phyloP scores from a whole-genome alignment of 2,113 vertebrate species.

The Phaetusa simplex region DNA sequence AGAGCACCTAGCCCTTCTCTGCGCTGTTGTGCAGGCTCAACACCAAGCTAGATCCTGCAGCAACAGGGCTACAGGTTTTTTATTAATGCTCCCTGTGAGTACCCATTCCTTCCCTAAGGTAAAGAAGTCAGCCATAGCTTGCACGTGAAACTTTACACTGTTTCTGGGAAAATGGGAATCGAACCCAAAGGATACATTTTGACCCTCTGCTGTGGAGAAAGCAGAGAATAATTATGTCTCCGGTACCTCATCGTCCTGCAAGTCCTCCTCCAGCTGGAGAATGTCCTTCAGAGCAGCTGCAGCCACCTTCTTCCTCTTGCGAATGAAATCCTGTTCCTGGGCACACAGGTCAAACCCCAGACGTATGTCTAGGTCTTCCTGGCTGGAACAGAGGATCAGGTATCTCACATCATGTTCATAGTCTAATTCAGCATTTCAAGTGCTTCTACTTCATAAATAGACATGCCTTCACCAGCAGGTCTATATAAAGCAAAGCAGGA shows the following conservation, averaged over 20 bases:
- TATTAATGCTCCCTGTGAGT: background rate
- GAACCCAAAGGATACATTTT: background rate
- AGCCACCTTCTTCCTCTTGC: conserved; percentile 76
- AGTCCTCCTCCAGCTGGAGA: conserved; percentile 75
- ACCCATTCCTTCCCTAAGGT: background rate
- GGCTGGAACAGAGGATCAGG: conserved; percentile 51
- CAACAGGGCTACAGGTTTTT: background rate
- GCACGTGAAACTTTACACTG: background rate
- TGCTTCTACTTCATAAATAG: background rate
- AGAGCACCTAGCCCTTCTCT: background rate
- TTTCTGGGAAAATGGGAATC: background rate
- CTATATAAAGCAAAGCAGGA: background rate
- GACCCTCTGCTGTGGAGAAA: background rate
- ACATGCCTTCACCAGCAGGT: background rate
- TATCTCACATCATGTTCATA: background rate
- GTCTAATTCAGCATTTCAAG: background rate
- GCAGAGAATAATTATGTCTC: background rate
- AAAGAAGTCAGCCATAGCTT: background rate
- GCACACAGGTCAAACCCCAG: conserved; percentile 79
- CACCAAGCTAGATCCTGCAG: background rate
- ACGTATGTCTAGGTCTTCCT: conserved; percentile 70
- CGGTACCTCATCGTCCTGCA: conserved; percentile 72
- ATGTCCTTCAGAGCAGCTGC: conserved; percentile 73
- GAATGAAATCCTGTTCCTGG: conserved; percentile 78
- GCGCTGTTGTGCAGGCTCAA: background rate